Evolutionary conservation across 2,888 invertebrate genomes (phyloP).

Genomic region (Arrhopalites spinosus): DNA sequence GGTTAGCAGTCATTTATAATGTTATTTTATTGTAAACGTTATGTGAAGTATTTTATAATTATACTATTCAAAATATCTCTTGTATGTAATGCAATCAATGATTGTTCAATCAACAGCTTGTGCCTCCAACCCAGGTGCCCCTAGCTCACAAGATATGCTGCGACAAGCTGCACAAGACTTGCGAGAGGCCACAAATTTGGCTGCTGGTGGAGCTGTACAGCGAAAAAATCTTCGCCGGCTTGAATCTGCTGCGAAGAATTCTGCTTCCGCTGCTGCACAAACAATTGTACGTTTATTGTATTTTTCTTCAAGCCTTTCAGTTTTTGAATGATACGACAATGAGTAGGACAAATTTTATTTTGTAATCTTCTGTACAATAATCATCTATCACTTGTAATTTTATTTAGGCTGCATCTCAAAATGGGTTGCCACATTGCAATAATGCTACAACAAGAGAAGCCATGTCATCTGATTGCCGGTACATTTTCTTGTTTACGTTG

Average conservation of each 20-base stretch:
- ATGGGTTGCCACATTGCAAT: constrained; percentile 59
- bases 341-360: no score
- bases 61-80: no score
- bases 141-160: constrained; percentile 80
- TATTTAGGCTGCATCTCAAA: no score
- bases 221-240: constrained; percentile 51
- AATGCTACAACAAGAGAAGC: constrained; percentile 55
- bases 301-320: no score
- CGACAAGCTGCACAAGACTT: constrained; percentile 90
- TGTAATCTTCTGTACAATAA: not conserved
- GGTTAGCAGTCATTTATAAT: no score
- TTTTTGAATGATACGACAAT: no score
- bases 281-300: constrained; percentile 60
- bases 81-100: no score
- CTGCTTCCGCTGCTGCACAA: constrained; percentile 86
- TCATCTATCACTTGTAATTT: not conserved
- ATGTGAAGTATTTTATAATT: no score
- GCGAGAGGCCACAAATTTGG: constrained; percentile 60
- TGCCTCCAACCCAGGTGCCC: constrained; percentile 81
- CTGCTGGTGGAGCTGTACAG: constrained; percentile 55
- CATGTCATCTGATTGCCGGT: constrained; percentile 53
- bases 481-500: not conserved
- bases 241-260: constrained; percentile 78
- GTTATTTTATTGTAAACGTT: no score
- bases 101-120: constrained; percentile 65